Evolutionary conservation across 2,113 vertebrate genomes (phyloP).

Genomic region (Atherinomorus stipes): DNA sequence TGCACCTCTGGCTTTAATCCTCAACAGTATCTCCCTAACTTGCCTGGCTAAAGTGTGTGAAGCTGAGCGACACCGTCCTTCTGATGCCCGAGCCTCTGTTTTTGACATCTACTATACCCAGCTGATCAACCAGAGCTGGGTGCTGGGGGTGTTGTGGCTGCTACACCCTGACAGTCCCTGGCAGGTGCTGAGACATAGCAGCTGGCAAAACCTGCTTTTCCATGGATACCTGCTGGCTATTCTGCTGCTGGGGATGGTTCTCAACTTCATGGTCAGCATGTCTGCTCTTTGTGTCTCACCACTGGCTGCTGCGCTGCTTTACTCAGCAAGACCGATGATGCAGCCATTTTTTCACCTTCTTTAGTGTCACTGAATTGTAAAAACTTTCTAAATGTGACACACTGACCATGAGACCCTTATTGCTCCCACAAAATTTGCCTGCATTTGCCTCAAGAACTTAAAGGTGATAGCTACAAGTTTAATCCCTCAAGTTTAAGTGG

Average conservation of each 20-base stretch:
- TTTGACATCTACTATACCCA: slow-evolving; percentile 80
- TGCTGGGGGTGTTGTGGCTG: slow-evolving; percentile 81
- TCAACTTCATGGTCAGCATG: slow-evolving; percentile 68
- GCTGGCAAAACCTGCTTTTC: slow-evolving; percentile 83
- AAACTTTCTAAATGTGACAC: background rate
- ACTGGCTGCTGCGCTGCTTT: slow-evolving; percentile 71
- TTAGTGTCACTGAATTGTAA: slow-evolving; percentile 5
- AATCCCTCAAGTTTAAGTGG: too few relatives aligned
- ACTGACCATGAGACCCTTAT: background rate
- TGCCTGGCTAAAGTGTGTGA: slow-evolving; percentile 78
- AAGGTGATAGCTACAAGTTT: too few relatives aligned
- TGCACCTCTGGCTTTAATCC: slow-evolving; percentile 77
- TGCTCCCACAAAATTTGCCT: background rate
- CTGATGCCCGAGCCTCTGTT: slow-evolving; percentile 37
- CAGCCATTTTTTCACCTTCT: slow-evolving; percentile 60
- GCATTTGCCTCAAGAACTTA: too few relatives aligned
- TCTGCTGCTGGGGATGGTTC: slow-evolving; percentile 73
- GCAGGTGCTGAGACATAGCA: slow-evolving; percentile 66
- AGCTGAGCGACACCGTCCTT: slow-evolving; percentile 20
- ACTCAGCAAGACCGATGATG: slow-evolving; percentile 62
- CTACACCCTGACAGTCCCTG: slow-evolving; percentile 77
- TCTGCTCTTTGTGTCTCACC: slow-evolving; percentile 73
- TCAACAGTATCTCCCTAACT: slow-evolving; percentile 76
- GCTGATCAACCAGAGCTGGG: slow-evolving; percentile 75
- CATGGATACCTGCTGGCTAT: slow-evolving; percentile 79